These are phyloP conservation scores for Hemaris fuciformis DNA, from an alignment of 2,888 invertebrate genomes.

Conservation along the genomic window DNA sequence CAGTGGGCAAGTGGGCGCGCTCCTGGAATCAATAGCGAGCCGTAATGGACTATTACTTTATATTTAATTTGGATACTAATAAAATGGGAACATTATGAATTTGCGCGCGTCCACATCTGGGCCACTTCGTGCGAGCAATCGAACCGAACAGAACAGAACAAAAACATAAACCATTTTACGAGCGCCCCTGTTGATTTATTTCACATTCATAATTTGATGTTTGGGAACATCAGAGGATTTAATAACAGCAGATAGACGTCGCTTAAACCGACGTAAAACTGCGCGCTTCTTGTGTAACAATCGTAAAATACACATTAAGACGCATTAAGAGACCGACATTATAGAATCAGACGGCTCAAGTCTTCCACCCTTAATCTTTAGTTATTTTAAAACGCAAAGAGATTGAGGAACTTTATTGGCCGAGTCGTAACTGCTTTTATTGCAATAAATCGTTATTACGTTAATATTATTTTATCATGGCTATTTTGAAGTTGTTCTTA, in stretches of 20 bases:
- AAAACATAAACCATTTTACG: slow-evolving; percentile 79
- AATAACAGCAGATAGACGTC: slow-evolving; percentile 77
- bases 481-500: slow-evolving; percentile 56
- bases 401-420: slow-evolving; percentile 73
- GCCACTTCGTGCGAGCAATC: slow-evolving; percentile 70
- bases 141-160: slow-evolving; percentile 65
- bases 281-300: slow-evolving; percentile 77
- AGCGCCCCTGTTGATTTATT: slow-evolving; percentile 77
- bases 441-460: slow-evolving; percentile 73
- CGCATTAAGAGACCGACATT: slow-evolving; percentile 71
- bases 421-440: slow-evolving; percentile 74
- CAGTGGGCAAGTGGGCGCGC: slow-evolving; percentile 4
- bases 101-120: slow-evolving; percentile 66
- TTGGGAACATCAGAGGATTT: slow-evolving; percentile 77
- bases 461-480: slow-evolving; percentile 71
- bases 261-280: slow-evolving; percentile 76
- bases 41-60: slow-evolving; percentile 40
- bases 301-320: slow-evolving; percentile 81
- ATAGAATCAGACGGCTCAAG: slow-evolving; percentile 59
- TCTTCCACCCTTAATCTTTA: slow-evolving; percentile 72
- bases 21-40: slow-evolving; percentile 14
- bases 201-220: slow-evolving; percentile 80
- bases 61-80: slow-evolving; percentile 47
- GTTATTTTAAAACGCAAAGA: slow-evolving; percentile 73
- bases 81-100: slow-evolving; percentile 52